Evolutionary conservation across 2,113 vertebrate species (phyloP), one percentile per base, ranked within the genome.

Genomic region (Varanus komodoensis): DNA sequence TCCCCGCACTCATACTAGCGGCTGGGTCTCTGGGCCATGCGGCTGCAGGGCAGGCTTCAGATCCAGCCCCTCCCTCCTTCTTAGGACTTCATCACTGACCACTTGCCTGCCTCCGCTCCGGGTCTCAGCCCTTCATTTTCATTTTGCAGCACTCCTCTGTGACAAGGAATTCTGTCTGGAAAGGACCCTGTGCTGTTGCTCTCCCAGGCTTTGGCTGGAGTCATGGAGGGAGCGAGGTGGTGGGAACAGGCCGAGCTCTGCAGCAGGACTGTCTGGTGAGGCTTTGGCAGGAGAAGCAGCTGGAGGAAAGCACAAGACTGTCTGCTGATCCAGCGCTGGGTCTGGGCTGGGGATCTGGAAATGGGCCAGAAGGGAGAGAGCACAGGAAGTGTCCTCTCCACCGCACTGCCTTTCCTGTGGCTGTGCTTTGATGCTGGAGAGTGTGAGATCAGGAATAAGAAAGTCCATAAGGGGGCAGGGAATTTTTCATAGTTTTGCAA

Each of bases 301-400:
- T 9, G 73, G 81, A 68, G 73, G 81, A 89, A 50, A 84, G 44
- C 17, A 7, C 25, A 48, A 77, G 57, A 67, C 8, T 14, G 77
- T 84, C 71, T 84, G 82, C 88, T 89, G 88, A 89, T 71, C 82
- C 34, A 84, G 88, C 19, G 0, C 54, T 67, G 27, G 52, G 61
- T 25, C 52, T 44, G 23, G 86, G 32, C 11, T 34, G 29, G 21
- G 50, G 32, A 52, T 74, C 32, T 82, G 44, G 71, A 19, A 34
- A 80, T 69, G 77, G 87, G 87, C 27, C 6, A 15, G 34, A 12
- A 32, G 38, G 12, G 9, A 15, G 17, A 2, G 11, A 8, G 38
- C 38, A 3, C 54, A 74, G 68, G 87, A 84, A 52, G 32, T 5
- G 11, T 77, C 12, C 17, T 57, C 29, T 29, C 38, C 52, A 19